Percentiles rank a stretch among this genome's conserved stretches.
Evolutionary conservation across 1,140 invertebrate genomes (phyloP).

Genomic region (Parapsyche elsis): DNA sequence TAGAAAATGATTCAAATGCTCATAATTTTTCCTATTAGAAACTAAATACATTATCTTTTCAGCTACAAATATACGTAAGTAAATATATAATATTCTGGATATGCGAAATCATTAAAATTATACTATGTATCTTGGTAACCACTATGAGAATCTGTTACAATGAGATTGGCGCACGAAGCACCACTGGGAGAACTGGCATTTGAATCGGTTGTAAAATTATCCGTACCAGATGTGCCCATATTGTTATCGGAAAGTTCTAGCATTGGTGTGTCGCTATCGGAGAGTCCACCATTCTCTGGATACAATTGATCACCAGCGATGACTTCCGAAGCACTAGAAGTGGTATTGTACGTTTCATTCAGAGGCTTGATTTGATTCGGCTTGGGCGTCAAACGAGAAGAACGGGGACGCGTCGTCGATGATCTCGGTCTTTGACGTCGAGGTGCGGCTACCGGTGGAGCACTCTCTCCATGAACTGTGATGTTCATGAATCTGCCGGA

Average conservation of each 20-base stretch:
- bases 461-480: conserved; percentile 32
- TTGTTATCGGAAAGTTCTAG: conserved; percentile 53
- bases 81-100: conserved; percentile 9
- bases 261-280: conserved; percentile 51
- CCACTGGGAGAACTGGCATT: conserved; percentile 48
- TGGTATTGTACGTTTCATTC: neutral
- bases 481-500: conserved; percentile 43
- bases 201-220: conserved; percentile 41
- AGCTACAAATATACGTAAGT: neutral
- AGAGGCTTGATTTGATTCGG: conserved; percentile 34
- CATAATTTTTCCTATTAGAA: neutral
- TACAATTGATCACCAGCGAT: conserved; percentile 51
- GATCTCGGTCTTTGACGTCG: conserved; percentile 37
- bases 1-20: neutral
- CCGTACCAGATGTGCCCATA: conserved; percentile 36
- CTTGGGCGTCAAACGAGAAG: conserved; percentile 37
- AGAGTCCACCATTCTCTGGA: conserved; percentile 35
- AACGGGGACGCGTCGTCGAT: conserved; percentile 11
- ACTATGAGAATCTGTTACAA: conserved; percentile 40
- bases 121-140: conserved; percentile 49
- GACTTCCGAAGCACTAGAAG: conserved; percentile 18
- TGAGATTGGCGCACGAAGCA: conserved; percentile 44
- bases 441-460: conserved; percentile 38
- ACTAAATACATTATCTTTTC: neutral
- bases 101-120: conserved; percentile 10